Base-by-base conservation (phyloP, 2,113 vertebrate genomes). In the Urocolius indicus region DNA sequence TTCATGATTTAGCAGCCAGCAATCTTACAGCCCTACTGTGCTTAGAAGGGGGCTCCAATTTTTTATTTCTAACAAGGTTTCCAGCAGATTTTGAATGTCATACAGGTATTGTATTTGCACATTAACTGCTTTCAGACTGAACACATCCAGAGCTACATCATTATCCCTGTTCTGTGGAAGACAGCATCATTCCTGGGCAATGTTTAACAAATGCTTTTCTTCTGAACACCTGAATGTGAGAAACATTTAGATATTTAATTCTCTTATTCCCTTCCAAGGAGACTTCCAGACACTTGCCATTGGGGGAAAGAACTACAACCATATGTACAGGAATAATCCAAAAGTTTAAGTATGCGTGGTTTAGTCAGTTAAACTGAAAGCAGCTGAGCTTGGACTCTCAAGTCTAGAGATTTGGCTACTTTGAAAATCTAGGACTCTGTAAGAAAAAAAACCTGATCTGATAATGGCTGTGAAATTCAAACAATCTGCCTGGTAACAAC, bases 41-140 rank as follows among this genome's bases (percentile, higher is more conserved):
- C 96, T 94, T 97, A 96, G 96, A 96, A 97, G 90, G 92, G 82
- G 82, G 92, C 46, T 95, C 89, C 96, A 92, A 68, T 96, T 96
- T 96, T 96, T 96, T 90, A 95, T 90, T 96, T 96, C 89, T 97
- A 97, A 97, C 95, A 97, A 97, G 95, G 96, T 89, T 97, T 97
- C 95, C 95, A 97, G 95, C 96, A 96, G 96, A 97, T 97, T 97
- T 94, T 92, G 94, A 94, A 96, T 97, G 91, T 96, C 92, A 90
- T 95, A 95, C 94, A 96, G 96, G 93, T 90, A 95, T 97, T 96
- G 81, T 84, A 93, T 97, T 97, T 97, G 92, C 91, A 97, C 95
- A 95, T 93, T 95, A 95, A 89, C 90, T 94, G 96, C 69, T 95
- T 88, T 95, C 88, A 95, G 75, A 79, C 83, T 90, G 88, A 96